These are phyloP conservation scores for Steinernema hermaphroditum DNA, from an alignment of 2,888 invertebrate genomes.

Conservation along the genomic window DNA sequence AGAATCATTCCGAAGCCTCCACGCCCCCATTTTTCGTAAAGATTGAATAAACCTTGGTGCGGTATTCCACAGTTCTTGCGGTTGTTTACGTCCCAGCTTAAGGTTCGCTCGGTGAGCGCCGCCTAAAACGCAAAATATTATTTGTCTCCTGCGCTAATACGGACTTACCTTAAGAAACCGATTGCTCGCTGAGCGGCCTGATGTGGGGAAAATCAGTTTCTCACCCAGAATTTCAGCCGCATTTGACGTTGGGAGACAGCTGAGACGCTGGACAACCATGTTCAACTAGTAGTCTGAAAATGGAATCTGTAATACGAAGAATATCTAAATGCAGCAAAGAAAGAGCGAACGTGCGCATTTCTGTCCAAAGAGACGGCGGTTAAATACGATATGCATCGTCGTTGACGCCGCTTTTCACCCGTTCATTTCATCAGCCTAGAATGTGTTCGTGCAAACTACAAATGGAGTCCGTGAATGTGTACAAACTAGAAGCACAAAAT, in stretches of 20 bases:
- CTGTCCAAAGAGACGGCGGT: too few species aligned
- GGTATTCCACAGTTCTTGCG: slow-evolving; percentile 43
- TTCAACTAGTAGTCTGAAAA: too few species aligned
- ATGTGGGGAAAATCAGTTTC: slow-evolving; percentile 40
- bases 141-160: background rate
- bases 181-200: slow-evolving; percentile 43
- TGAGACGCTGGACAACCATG: slow-evolving; percentile 12
- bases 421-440: too few species aligned
- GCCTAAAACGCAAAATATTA: background rate
- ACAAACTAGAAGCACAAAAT: too few species aligned
- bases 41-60: slow-evolving; percentile 37
- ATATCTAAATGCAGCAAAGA: too few species aligned
- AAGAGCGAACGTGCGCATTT: too few species aligned
- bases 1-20: slow-evolving; percentile 54
- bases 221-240: slow-evolving; percentile 42
- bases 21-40: slow-evolving; percentile 55
- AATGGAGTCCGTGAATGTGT: too few species aligned
- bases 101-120: slow-evolving; percentile 29
- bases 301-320: too few species aligned
- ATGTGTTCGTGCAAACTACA: too few species aligned
- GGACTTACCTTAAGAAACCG: slow-evolving; percentile 48
- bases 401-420: too few species aligned
- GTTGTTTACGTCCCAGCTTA: slow-evolving; percentile 25
- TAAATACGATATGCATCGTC: too few species aligned
- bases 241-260: background rate